Percentiles rank a stretch among this genome's conserved stretches.
Evolutionary conservation across 2,113 vertebrate species (phyloP).

Genomic region (Euleptes europaea): DNA sequence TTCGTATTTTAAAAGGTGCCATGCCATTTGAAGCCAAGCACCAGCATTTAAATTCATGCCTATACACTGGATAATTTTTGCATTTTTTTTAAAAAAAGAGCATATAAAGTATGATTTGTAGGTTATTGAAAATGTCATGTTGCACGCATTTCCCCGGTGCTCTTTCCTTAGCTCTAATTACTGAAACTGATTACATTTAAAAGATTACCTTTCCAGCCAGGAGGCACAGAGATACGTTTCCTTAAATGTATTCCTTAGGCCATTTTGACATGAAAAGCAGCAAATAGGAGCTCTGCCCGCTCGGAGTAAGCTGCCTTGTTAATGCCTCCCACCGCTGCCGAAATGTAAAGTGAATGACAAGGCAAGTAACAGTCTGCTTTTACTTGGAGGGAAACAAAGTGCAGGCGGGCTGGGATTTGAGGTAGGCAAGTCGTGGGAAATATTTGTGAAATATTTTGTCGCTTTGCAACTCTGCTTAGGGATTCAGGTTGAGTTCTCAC

Average conservation of each 20-base stretch:
- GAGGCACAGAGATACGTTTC: neutral
- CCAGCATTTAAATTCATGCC: constrained; percentile 14
- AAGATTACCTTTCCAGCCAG: constrained; percentile 19
- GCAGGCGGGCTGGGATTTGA: neutral
- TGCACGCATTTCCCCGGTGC: constrained; percentile 26
- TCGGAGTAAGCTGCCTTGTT: neutral
- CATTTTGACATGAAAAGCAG: constrained; percentile 1
- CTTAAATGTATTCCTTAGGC: neutral
- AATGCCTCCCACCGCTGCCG: neutral
- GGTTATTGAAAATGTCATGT: constrained; percentile 40
- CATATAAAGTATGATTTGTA: constrained; percentile 33
- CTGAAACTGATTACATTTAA: constrained; percentile 45
- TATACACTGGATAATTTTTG: constrained; percentile 27
- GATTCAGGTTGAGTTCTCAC: neutral
- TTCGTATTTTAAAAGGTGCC: neutral
- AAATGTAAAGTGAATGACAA: neutral
- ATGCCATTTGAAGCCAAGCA: neutral
- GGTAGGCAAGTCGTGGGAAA: neutral
- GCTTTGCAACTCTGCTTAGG: neutral
- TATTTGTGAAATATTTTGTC: neutral
- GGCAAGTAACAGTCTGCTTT: neutral
- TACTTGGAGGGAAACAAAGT: neutral
- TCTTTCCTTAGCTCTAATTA: constrained; percentile 50
- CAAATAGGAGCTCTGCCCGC: neutral
- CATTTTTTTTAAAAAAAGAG: neutral